A percentile compares a stretch with the other conserved stretches of the same genome.
These are phyloP conservation scores for Psephotus haematonotus DNA, from an alignment of 2,113 vertebrate genomes.

Conservation along the genomic window DNA sequence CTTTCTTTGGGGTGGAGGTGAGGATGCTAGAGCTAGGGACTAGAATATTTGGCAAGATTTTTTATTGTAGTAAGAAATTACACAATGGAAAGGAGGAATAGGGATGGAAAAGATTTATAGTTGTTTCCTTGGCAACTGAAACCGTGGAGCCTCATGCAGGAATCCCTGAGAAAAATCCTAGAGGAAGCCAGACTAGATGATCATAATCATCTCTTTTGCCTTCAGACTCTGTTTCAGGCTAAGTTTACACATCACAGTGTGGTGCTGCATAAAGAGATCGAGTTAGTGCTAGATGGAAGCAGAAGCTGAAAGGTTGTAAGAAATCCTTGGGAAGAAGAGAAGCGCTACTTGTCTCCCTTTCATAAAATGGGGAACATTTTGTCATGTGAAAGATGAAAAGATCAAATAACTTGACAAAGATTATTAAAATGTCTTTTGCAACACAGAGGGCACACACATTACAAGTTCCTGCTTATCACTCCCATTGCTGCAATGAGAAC, in stretches of 20 bases:
- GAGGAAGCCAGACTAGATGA: background rate
- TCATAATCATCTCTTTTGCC: conserved; percentile 24
- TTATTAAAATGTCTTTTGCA: conserved; percentile 5
- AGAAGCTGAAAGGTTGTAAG: background rate
- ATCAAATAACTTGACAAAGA: background rate
- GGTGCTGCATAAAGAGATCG: background rate
- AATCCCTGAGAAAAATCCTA: conserved; percentile 48
- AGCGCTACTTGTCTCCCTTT: background rate
- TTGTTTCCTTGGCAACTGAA: conserved; percentile 62
- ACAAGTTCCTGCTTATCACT: background rate
- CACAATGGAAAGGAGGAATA: conserved; percentile 14
- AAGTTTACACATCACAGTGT: conserved; percentile 22
- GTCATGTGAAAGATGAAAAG: background rate
- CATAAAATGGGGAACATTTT: background rate
- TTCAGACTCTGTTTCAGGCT: conserved; percentile 3
- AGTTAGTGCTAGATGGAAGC: conserved; percentile 29
- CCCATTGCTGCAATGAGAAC: background rate
- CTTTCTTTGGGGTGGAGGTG: background rate
- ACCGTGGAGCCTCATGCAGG: background rate
- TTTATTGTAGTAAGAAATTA: background rate
- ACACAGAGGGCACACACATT: background rate
- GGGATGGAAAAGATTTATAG: conserved; percentile 44
- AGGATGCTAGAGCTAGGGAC: background rate
- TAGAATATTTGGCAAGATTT: background rate
- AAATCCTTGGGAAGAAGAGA: background rate